Evolutionary conservation across 1,140 invertebrate genomes (phyloP).

Genomic region (Drosophila nebulosa): DNA sequence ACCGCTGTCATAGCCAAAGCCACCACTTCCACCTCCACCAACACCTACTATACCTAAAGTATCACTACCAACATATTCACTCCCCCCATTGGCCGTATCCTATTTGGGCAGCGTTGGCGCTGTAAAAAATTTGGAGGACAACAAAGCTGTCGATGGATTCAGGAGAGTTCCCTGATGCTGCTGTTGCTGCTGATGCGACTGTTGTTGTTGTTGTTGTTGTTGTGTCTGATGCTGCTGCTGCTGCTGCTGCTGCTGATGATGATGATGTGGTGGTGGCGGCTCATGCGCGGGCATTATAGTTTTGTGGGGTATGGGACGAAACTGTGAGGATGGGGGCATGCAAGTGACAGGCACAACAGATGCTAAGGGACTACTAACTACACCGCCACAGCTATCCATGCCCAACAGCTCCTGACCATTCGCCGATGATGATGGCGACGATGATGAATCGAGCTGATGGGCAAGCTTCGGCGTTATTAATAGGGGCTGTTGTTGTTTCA

Average conservation of each 20-base stretch:
- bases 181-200: constrained; percentile 15
- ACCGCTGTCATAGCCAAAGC: constrained; percentile 75
- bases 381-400: constrained; percentile 44
- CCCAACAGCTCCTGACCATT: constrained; percentile 66
- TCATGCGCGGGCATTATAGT: constrained; percentile 71
- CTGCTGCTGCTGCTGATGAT: constrained; percentile 30
- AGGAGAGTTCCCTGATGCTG: constrained; percentile 45
- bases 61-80: constrained; percentile 60
- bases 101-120: constrained; percentile 80
- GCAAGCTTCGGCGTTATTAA: constrained; percentile 72
- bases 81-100: constrained; percentile 80
- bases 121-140: constrained; percentile 79
- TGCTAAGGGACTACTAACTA: constrained; percentile 69
- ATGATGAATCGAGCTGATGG: constrained; percentile 61
- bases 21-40: constrained; percentile 29
- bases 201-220: background rate
- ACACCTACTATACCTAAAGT: constrained; percentile 37
- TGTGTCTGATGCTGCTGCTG: background rate
- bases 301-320: constrained; percentile 80
- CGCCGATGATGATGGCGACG: background rate
- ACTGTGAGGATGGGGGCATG: constrained; percentile 80
- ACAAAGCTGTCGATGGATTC: constrained; percentile 76
- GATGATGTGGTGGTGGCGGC: constrained; percentile 46
- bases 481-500: constrained; percentile 75
- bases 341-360: constrained; percentile 71